Evolutionary conservation across 2,888 invertebrate genomes (phyloP).

Genomic region (Carabus problematicus): DNA sequence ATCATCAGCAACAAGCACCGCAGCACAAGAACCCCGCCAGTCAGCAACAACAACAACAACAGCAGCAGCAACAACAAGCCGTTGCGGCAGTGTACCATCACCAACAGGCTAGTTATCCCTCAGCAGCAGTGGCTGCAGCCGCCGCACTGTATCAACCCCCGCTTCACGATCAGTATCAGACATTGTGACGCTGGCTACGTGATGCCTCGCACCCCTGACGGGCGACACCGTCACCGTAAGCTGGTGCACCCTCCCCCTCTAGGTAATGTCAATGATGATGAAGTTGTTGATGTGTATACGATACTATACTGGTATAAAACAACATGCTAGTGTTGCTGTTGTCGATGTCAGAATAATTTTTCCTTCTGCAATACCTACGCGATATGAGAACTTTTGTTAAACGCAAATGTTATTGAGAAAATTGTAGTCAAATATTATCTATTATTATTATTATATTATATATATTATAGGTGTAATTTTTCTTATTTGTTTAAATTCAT

Average conservation of each 20-base stretch:
- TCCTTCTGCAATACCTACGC: background rate
- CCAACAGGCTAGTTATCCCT: constrained; percentile 54
- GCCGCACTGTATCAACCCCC: constrained; percentile 29
- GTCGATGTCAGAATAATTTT: no score
- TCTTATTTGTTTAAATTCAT: constrained; percentile 40
- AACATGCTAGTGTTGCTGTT: no score
- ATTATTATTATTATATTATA: constrained; percentile 2
- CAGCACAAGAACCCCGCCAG: constrained; percentile 52
- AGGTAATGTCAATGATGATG: background rate
- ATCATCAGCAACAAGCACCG: background rate
- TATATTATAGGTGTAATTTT: constrained; percentile 34
- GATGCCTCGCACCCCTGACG: constrained; percentile 22
- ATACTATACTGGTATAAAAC: background rate
- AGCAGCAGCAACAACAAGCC: constrained; percentile 30
- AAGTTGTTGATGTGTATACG: constrained; percentile 3
- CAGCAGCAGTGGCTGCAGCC: constrained; percentile 51
- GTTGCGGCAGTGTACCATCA: constrained; percentile 45
- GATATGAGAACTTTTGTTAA: constrained; percentile 13
- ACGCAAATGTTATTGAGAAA: no score
- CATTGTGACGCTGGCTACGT: constrained; percentile 60
- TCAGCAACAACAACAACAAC: constrained; percentile 35
- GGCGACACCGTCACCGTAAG: constrained; percentile 3
- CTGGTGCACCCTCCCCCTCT: no score
- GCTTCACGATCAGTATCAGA: constrained; percentile 58
- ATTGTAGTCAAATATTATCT: constrained; percentile 26